Evolutionary conservation across 2,888 invertebrate genomes (phyloP).

Genomic region (Philereme vetulata): DNA sequence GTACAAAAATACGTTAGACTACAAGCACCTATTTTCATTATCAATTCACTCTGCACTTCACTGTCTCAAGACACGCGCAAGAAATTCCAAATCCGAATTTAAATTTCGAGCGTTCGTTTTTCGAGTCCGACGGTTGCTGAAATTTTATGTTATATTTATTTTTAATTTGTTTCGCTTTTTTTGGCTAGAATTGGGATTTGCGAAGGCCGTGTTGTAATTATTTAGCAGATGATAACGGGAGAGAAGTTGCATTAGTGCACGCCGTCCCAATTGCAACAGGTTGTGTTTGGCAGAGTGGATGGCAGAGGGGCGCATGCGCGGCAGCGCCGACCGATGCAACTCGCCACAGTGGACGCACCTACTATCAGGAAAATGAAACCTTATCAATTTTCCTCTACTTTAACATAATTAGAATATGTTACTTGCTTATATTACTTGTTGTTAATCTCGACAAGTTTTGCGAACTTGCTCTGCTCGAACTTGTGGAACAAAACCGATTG

Average conservation of each 20-base stretch:
- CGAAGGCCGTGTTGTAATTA: conserved; percentile 46
- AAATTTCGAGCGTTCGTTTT: conserved; percentile 38
- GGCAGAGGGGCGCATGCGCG: conserved; percentile 66
- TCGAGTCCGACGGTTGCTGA: conserved; percentile 25
- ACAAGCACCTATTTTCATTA: conserved; percentile 62
- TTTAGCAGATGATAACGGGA: conserved; percentile 64
- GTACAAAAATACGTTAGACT: conserved; percentile 48
- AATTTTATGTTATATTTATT: conserved; percentile 37
- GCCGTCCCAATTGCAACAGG: conserved; percentile 80
- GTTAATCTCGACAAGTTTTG: too few species aligned
- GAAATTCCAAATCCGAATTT: conserved; percentile 43
- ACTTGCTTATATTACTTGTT: too few species aligned
- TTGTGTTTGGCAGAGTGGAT: conserved; percentile 72
- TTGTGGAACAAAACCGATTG: too few species aligned
- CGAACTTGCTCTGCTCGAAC: too few species aligned
- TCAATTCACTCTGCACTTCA: conserved; percentile 68
- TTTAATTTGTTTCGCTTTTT: conserved; percentile 33
- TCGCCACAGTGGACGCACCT: conserved; percentile 63
- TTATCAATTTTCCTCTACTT: conserved; percentile 23
- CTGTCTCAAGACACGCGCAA: conserved; percentile 68
- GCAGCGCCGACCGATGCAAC: conserved; percentile 56
- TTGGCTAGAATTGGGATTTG: conserved; percentile 30
- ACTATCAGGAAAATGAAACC: conserved; percentile 30
- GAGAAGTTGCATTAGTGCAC: conserved; percentile 78
- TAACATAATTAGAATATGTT: neutral